Percentiles rank a stretch among this genome's conserved stretches.
Conservation (phyloP, 2,888 invertebrate genomes). For the Phyllotreta cruciferae region DNA sequence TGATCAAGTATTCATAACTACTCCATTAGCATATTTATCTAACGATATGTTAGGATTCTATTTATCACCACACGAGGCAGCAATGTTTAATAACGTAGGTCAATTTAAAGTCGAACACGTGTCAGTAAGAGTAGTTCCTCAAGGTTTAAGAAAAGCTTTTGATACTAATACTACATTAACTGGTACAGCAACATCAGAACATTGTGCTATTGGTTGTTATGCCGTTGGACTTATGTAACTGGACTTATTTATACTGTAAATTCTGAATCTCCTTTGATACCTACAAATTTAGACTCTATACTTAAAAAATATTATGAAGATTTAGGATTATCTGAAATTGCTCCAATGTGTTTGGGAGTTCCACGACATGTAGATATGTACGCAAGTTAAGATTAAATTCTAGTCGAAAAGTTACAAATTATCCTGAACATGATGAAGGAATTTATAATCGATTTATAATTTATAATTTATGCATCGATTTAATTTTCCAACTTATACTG, state of each 20-base stretch:
- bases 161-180: too few species aligned
- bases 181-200: too few species aligned
- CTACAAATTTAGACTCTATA: not conserved
- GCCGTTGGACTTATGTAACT: not conserved
- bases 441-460: not conserved
- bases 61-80: too few species aligned
- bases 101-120: not conserved
- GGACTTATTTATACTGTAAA: too few species aligned
- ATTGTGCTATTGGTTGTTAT: too few species aligned
- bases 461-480: not conserved
- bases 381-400: not conserved
- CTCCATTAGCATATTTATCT: not conserved
- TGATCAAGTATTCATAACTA: not conserved
- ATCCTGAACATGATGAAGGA: not conserved
- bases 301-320: not conserved
- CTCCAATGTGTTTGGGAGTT: conserved; percentile 1
- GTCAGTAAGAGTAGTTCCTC: not conserved
- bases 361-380: not conserved
- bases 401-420: not conserved
- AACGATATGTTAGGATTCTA: not conserved
- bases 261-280: too few species aligned
- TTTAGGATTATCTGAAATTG: not conserved
- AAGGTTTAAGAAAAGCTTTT: not conserved
- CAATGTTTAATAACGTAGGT: not conserved
- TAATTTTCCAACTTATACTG: not conserved